phyloP scores from a whole-genome alignment of 1,140 invertebrate species.

The Drosophila pandora region DNA sequence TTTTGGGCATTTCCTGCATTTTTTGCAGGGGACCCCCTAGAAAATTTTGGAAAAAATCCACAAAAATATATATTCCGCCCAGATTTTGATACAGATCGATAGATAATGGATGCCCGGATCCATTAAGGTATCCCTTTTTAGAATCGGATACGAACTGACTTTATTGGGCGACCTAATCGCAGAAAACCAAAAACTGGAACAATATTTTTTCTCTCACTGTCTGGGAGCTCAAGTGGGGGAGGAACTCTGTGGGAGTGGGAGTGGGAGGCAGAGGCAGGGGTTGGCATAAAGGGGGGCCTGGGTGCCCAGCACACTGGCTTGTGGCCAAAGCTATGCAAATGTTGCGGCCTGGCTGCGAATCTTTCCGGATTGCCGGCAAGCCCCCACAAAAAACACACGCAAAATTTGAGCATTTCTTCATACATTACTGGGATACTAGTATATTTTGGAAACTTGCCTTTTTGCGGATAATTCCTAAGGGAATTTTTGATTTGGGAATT shows the following conservation, averaged over 20 bases:
- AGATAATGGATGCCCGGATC: too few species aligned
- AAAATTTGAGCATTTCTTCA: constrained; percentile 11
- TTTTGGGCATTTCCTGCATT: too few species aligned
- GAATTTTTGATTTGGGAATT: constrained; percentile 48
- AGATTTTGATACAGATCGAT: too few species aligned
- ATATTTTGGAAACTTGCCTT: constrained; percentile 1
- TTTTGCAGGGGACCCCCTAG: too few species aligned
- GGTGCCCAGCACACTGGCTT: neutral
- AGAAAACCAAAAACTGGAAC: too few species aligned
- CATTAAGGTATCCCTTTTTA: too few species aligned
- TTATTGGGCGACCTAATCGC: too few species aligned
- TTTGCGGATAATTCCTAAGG: constrained; percentile 32
- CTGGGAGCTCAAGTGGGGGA: neutral
- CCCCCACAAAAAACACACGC: neutral
- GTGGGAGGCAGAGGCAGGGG: neutral
- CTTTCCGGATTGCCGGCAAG: constrained; percentile 36
- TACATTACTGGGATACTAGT: neutral
- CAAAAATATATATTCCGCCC: too few species aligned
- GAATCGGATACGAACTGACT: too few species aligned
- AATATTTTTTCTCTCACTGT: constrained; percentile 13
- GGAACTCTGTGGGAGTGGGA: too few species aligned
- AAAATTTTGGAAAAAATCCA: too few species aligned
- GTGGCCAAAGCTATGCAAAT: constrained; percentile 56
- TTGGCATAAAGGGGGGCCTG: too few species aligned
- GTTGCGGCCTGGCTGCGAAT: constrained; percentile 38